phyloP scores from a whole-genome alignment of 2,888 invertebrate genomes.

The Cremastinae sp. region DNA sequence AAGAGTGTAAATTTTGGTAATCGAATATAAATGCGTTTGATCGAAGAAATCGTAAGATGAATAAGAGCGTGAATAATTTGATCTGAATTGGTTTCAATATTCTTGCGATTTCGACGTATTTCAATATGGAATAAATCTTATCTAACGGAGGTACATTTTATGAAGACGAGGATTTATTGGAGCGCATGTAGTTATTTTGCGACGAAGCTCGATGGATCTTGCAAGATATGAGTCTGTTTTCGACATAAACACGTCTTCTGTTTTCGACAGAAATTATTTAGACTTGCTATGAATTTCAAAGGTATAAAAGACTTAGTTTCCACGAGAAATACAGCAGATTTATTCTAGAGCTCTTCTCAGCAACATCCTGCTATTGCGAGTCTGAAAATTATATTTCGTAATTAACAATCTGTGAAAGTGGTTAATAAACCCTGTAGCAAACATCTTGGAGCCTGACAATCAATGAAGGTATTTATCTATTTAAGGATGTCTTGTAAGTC shows the following conservation, averaged over 20 bases:
- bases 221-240: constrained; percentile 27
- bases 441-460: too few species aligned
- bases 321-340: constrained; percentile 38
- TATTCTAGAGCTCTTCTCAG: constrained; percentile 15
- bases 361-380: constrained; percentile 16
- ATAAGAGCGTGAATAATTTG: constrained; percentile 18
- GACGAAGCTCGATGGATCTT: constrained; percentile 2
- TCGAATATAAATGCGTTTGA: too few species aligned
- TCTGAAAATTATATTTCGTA: too few species aligned
- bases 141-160: neutral
- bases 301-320: constrained; percentile 56
- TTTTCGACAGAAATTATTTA: constrained; percentile 52
- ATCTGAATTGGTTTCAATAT: constrained; percentile 8
- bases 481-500: too few species aligned
- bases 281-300: constrained; percentile 20
- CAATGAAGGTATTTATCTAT: too few species aligned
- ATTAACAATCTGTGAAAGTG: too few species aligned
- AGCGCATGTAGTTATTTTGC: constrained; percentile 24
- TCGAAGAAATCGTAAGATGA: neutral
- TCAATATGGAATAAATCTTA: constrained; percentile 18
- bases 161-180: neutral
- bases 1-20: too few species aligned
- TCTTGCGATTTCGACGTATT: constrained; percentile 11
- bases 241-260: constrained; percentile 46
- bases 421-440: too few species aligned